Base-by-base conservation (phyloP, 2,113 vertebrate species). In the Peromyscus leucopus region DNA sequence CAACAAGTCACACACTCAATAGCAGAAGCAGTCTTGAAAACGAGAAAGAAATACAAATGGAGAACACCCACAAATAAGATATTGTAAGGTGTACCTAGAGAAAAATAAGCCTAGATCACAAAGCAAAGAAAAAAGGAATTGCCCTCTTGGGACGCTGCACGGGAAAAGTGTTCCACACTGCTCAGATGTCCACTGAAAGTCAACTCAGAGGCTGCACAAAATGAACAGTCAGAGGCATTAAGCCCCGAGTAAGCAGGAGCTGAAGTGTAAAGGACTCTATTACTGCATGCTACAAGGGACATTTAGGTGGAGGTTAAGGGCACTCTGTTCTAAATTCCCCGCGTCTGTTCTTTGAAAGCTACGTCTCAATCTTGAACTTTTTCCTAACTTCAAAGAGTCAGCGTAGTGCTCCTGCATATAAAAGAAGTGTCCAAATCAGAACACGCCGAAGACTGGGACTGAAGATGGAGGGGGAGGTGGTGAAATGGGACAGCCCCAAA, bases 251-350 rank as follows among this genome's bases (percentile, higher is more conserved):
- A 98, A 98, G 98, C 59, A 97, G 96, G 96, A 98, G 96, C 46
- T 93, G 97, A 97, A 98, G 96, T 87, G 89, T 86, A 97, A 97
- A 96, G 97, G 96, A 72, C 93, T 97, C 97, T 97, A 97, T 98
- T 98, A 98, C 59, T 91, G 83, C 97, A 76, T 76, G 96, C 96
- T 98, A 95, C 95, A 82, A 95, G 89, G 92, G 98, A 97, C 96
- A 94, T 97, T 98, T 90, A 98, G 97, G 97, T 98, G 96, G 96
- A 98, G 94, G 98, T 97, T 98, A 97, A 98, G 97, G 97, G 97
- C 95, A 93, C 59, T 95, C 90, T 67, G 61, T 97, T 98, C 96
- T 97, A 97, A 98, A 98, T 93, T 97, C 97, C 91, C 92, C 94
- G 89, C 96, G 97, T 97, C 96, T 93, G 86, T 97, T 97, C 97